These are phyloP conservation scores for Capromys pilorides DNA, from an alignment of 2,797 vertebrate genomes.

Conservation along the genomic window DNA sequence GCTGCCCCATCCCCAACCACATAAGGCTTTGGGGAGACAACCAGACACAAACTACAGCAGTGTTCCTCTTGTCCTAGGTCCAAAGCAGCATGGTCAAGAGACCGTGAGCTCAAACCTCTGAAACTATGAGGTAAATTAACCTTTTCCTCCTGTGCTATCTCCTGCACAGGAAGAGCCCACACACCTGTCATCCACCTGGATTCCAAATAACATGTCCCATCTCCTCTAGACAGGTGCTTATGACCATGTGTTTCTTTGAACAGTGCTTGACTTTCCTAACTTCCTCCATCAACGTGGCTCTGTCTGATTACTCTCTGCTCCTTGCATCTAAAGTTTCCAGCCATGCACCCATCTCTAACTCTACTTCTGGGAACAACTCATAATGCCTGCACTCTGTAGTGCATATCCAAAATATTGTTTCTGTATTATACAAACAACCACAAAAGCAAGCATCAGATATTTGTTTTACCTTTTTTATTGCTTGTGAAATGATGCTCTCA, in stretches of 20 bases:
- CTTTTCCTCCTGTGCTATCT: background rate
- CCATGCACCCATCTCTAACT: background rate
- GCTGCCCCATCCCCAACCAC: too few species aligned
- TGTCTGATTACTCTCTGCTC: background rate
- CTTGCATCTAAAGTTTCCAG: background rate
- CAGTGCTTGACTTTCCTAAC: background rate
- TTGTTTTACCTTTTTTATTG: constrained; percentile 23
- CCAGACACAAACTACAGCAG: background rate
- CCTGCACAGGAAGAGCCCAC: background rate
- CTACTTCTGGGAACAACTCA: background rate
- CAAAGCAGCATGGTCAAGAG: background rate
- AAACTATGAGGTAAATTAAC: background rate
- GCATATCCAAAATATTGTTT: background rate
- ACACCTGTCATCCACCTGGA: background rate
- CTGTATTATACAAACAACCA: background rate
- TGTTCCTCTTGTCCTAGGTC: background rate
- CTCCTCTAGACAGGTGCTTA: background rate
- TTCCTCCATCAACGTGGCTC: background rate
- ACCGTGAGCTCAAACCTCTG: background rate
- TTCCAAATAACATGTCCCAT: background rate
- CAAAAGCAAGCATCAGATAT: background rate
- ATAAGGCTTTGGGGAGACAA: background rate
- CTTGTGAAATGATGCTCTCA: constrained; percentile 62
- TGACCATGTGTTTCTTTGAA: background rate
- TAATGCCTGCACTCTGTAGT: background rate